Conservation (phyloP, 2,113 vertebrate genomes). For the Platycercus adscitus region DNA sequence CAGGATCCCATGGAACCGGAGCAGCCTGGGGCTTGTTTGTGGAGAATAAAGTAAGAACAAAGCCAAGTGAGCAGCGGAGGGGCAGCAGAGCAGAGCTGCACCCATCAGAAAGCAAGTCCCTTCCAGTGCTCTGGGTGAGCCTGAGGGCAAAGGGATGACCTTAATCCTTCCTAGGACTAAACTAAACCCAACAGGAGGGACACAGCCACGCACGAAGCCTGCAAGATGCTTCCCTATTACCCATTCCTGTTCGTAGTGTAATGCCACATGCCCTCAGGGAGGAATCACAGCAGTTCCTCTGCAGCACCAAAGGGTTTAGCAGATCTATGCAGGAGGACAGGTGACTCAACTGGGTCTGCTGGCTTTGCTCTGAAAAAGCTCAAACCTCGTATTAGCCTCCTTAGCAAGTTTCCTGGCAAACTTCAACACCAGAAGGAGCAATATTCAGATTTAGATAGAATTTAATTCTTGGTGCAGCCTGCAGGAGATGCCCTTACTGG, state of each 20-base stretch:
- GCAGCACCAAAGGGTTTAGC: background rate
- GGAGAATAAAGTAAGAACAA: background rate
- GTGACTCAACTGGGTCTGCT: conserved; percentile 66
- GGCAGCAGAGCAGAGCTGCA: background rate
- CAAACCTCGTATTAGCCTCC: background rate
- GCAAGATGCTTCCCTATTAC: background rate
- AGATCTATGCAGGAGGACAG: background rate
- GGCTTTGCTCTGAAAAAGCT: conserved; percentile 21
- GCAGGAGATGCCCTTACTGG: background rate
- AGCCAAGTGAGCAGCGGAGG: accelerated
- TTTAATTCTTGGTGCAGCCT: accelerated
- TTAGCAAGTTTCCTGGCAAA: background rate
- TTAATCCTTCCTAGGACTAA: background rate
- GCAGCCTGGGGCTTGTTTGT: background rate
- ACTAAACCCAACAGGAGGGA: background rate
- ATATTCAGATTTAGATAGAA: background rate
- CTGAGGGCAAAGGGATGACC: background rate
- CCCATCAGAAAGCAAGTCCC: background rate
- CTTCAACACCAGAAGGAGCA: background rate
- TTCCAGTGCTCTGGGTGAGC: accelerated
- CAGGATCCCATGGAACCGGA: accelerated
- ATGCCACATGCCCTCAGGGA: background rate
- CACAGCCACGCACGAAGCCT: accelerated
- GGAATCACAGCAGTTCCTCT: background rate
- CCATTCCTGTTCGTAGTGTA: accelerated